phyloP scores from a whole-genome alignment of 2,797 vertebrate genomes.

The Gephyroberyx darwinii region DNA sequence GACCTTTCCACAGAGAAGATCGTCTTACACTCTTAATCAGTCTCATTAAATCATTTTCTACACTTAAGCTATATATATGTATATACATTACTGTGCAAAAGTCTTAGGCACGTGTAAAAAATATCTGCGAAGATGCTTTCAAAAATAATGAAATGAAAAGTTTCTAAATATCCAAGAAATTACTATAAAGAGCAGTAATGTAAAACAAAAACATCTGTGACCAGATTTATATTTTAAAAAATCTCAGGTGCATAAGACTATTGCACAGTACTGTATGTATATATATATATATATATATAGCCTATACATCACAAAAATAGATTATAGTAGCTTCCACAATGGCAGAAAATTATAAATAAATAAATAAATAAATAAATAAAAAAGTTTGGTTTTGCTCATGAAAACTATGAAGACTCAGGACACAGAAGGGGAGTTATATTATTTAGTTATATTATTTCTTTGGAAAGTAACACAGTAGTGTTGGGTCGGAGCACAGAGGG shows the following conservation, averaged over 20 bases:
- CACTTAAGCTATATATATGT: not conserved
- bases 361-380: not conserved
- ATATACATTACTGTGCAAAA: not conserved
- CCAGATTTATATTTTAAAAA: too few species aligned
- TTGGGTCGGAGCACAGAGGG: conserved; percentile 42
- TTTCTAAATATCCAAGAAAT: too few species aligned
- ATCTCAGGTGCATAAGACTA: too few species aligned
- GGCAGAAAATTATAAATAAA: too few species aligned
- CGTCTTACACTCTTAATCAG: too few species aligned
- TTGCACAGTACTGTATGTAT: too few species aligned
- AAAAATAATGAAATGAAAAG: too few species aligned
- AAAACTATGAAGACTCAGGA: not conserved
- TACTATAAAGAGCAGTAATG: too few species aligned
- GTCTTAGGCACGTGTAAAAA: too few species aligned
- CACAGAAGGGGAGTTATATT: conserved; percentile 52
- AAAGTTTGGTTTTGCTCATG: not conserved
- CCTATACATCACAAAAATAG: not conserved
- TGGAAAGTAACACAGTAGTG: conserved; percentile 53
- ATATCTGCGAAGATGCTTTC: too few species aligned
- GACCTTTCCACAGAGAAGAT: not conserved
- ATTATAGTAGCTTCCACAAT: not conserved
- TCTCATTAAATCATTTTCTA: not conserved
- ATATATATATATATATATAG: not conserved
- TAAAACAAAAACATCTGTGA: too few species aligned
- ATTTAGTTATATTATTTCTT: conserved; percentile 60